A percentile compares a stretch with the other conserved stretches of the same genome.
Evolutionary conservation across 2,888 invertebrate genomes (phyloP).

Genomic region (Apantesis nais): DNA sequence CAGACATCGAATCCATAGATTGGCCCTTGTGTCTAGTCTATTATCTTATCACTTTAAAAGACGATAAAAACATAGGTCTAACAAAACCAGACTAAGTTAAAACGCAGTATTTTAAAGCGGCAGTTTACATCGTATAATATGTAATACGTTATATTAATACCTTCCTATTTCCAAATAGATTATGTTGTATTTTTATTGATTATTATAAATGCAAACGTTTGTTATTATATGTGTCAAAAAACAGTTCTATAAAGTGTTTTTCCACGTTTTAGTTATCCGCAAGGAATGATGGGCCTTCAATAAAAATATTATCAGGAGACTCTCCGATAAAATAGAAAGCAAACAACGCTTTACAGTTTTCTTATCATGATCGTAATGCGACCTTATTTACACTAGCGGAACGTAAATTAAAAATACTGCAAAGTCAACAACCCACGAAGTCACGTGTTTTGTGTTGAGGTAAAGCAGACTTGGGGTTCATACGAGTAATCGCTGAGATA

Average conservation of each 20-base stretch:
- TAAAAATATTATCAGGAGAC: conserved; percentile 47
- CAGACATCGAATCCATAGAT: conserved; percentile 24
- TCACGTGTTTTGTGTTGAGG: conserved; percentile 20
- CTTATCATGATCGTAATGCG: conserved; percentile 45
- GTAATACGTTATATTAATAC: not conserved
- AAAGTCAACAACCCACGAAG: conserved; percentile 26
- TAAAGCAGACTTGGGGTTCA: conserved; percentile 36
- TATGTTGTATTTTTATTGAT: not conserved
- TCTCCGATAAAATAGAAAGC: conserved; percentile 51
- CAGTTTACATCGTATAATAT: not conserved
- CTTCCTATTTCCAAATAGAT: not conserved
- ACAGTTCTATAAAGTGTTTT: not conserved
- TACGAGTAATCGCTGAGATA: conserved; percentile 55
- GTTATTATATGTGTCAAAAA: not conserved
- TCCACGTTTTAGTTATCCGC: conserved; percentile 12
- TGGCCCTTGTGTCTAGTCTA: conserved; percentile 29
- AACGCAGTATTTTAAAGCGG: not conserved
- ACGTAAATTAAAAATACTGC: conserved; percentile 27
- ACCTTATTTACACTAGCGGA: conserved; percentile 32
- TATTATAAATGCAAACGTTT: not conserved
- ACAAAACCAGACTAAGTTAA: not conserved
- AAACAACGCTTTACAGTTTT: conserved; percentile 44
- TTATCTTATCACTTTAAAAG: conserved; percentile 37
- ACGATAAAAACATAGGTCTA: conserved; percentile 17
- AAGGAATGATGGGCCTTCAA: conserved; percentile 37